Percentiles rank a stretch among this genome's conserved stretches.
Evolutionary conservation across 2,797 vertebrate species (phyloP).

Genomic region (Zalophus californianus): DNA sequence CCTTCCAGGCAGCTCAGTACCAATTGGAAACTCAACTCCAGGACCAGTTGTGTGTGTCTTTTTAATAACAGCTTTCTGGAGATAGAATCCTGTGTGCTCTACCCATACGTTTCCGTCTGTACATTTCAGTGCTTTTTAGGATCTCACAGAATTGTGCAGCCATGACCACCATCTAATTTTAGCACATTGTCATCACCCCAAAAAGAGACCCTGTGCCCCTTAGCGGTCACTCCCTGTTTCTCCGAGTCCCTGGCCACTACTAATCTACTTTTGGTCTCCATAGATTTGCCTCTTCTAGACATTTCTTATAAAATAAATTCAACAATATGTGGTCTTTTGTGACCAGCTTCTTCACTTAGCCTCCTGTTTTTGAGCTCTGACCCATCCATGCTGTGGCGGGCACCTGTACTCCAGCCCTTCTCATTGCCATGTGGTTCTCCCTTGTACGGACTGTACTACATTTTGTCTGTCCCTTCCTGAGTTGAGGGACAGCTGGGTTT

Average conservation of each 20-base stretch:
- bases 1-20: background rate
- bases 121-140: background rate
- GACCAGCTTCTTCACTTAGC: background rate
- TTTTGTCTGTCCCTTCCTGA: background rate
- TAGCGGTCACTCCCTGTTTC: background rate
- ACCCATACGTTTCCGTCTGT: background rate
- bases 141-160: background rate
- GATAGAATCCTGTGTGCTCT: background rate
- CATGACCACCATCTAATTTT: background rate
- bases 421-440: background rate
- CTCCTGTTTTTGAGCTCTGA: background rate
- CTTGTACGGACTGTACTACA: rapidly evolving
- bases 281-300: background rate
- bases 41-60: background rate
- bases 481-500: background rate
- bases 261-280: background rate
- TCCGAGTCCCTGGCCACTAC: background rate
- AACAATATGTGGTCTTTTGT: background rate
- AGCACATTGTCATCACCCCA: background rate
- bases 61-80: background rate
- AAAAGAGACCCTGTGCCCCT: background rate
- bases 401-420: background rate
- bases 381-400: background rate
- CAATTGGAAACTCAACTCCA: background rate
- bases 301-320: background rate